Evolutionary conservation across 2,797 vertebrate genomes (phyloP), one percentile per base, ranked within the genome.

Genomic region (Loris lydekkerianus): DNA sequence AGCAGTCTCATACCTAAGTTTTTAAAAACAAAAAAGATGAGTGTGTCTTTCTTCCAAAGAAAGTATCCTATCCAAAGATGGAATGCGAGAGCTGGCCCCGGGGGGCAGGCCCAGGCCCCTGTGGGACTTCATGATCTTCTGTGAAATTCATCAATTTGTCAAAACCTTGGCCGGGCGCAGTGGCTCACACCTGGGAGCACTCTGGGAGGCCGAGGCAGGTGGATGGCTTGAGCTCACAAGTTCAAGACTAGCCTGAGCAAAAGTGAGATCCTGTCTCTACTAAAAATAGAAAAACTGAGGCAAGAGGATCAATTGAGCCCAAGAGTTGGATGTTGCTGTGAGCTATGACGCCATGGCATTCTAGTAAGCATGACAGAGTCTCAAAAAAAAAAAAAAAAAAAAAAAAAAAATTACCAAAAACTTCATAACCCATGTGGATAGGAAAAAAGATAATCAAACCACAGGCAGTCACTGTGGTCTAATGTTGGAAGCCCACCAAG

Each of bases 1-100:
- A 72, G 67, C 53, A 53, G 65, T 9, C 10, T 53, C 13, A 2
- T 1, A 5, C 10, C 6, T 7, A 15, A 5, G 21, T 21, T 67
- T 70, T 37, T 46, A 21, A 53, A 67, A 80, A 7, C 21, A 61
- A 29, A 37, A 29, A 37, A 34, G 8, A 29, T 43, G 37, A 49
- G 10, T 29, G 9, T 21, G 18, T 31, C 27, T 60, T 18, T 61
- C 65, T 34, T 81, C 6, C 49, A 15, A 53, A 53, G 49, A 15
- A 53, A n/a, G 29, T 34, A 3, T 23, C 61, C 10, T n/a, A 4
- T 4, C 61, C 29, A 17, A 14, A 70, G 43, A 17, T 0, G 15
- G 8, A 65, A 0, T 6, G 1, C 17, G 1, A 34, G 23, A 11
- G 17, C 10, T 18, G 46, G 8, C 6, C 18, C 61, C 1, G 0